Evolutionary conservation across 1,140 invertebrate genomes (phyloP).

Genomic region (Pentalonia nigronervosa): DNA sequence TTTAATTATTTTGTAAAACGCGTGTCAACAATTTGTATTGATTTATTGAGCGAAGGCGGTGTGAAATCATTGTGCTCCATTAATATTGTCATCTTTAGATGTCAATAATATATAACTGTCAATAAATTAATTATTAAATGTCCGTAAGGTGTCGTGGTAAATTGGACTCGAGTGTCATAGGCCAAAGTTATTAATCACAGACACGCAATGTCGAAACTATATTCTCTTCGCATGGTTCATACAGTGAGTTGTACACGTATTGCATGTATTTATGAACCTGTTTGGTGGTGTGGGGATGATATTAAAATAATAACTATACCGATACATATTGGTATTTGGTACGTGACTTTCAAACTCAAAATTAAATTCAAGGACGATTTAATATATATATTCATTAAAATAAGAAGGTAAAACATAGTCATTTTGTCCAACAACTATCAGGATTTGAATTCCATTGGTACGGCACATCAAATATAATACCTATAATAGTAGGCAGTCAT

Average conservation of each 20-base stretch:
- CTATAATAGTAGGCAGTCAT: background rate
- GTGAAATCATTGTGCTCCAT: background rate
- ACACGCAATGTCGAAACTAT: constrained; percentile 31
- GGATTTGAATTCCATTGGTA: constrained; percentile 17
- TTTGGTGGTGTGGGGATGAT: background rate
- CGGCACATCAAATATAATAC: background rate
- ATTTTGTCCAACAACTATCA: constrained; percentile 17
- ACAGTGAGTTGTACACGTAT: background rate
- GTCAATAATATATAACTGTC: background rate
- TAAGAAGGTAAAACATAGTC: constrained; percentile 1
- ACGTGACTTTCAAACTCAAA: constrained; percentile 51
- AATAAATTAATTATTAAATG: constrained; percentile 27
- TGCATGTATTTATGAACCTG: background rate
- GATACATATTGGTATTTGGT: constrained; percentile 48
- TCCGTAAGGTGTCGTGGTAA: background rate
- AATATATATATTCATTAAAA: background rate
- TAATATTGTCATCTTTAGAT: constrained; percentile 10
- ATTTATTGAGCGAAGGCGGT: background rate
- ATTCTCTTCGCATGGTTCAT: background rate
- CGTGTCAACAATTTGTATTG: background rate
- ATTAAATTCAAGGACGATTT: constrained; percentile 35
- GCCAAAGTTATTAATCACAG: constrained; percentile 50
- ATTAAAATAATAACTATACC: background rate
- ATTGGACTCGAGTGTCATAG: constrained; percentile 10
- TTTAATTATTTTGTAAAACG: background rate